These are phyloP conservation scores for Cephus nigrinus DNA, from an alignment of 2,888 invertebrate genomes.

Conservation along the genomic window DNA sequence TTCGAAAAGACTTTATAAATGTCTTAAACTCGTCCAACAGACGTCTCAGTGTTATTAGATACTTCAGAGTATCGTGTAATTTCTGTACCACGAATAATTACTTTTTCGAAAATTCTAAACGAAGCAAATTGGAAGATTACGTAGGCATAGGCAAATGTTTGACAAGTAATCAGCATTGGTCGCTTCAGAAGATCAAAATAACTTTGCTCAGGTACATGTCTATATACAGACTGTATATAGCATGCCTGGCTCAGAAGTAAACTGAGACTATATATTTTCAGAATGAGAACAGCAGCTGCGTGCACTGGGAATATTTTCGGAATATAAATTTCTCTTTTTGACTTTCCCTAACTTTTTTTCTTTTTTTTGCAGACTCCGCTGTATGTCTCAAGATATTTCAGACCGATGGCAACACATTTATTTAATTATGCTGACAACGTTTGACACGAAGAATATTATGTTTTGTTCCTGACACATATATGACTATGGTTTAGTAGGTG, in stretches of 20 bases:
- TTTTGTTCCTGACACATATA: neutral
- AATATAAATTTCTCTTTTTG: neutral
- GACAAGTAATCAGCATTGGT: neutral
- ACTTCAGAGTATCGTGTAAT: neutral
- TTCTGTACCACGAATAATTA: neutral
- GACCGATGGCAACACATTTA: neutral
- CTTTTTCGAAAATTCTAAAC: neutral
- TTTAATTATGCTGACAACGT: neutral
- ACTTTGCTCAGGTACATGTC: neutral
- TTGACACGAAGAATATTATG: neutral
- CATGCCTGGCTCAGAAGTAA: neutral
- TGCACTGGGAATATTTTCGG: neutral
- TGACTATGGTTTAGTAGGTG: neutral
- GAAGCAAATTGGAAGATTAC: neutral
- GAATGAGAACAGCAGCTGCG: neutral
- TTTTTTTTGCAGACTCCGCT: neutral
- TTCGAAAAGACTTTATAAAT: neutral
- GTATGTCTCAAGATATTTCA: neutral
- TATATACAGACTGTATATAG: neutral
- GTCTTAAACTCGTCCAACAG: neutral
- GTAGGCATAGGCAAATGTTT: neutral
- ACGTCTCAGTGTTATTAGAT: neutral
- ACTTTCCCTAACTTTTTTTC: neutral
- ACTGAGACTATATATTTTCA: neutral
- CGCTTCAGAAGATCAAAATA: neutral